phyloP scores from a whole-genome alignment of 2,888 invertebrate species.

The Creontiades dilutus region DNA sequence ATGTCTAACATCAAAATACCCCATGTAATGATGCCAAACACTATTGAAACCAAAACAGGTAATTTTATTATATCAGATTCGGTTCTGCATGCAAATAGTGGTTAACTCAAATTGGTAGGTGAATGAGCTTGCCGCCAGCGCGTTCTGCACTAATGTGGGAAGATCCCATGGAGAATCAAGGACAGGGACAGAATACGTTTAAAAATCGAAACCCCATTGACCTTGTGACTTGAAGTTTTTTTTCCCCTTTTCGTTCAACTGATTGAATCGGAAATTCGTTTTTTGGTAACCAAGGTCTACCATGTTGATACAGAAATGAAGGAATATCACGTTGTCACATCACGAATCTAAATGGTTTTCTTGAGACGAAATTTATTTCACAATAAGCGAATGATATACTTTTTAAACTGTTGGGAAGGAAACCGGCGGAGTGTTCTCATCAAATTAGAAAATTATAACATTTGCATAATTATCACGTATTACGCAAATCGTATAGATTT shows the following conservation, averaged over 20 bases:
- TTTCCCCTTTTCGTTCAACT: not conserved
- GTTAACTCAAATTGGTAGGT: not conserved
- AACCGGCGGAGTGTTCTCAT: not conserved
- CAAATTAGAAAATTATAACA: not conserved
- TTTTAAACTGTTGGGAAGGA: not conserved
- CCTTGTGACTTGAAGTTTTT: not conserved
- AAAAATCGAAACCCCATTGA: not conserved
- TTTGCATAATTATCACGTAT: no score
- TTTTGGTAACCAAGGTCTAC: no score
- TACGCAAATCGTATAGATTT: no score
- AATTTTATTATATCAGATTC: slow-evolving; percentile 44
- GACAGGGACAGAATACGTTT: not conserved
- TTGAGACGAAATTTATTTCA: no score
- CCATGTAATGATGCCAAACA: no score
- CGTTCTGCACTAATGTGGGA: slow-evolving; percentile 57
- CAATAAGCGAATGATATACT: no score
- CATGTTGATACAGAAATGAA: no score
- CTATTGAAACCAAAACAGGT: slow-evolving; percentile 23
- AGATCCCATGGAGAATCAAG: slow-evolving; percentile 52
- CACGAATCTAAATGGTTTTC: no score
- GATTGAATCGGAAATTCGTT: not conserved
- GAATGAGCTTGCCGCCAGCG: slow-evolving; percentile 1
- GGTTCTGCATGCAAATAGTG: not conserved
- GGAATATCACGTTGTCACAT: no score
- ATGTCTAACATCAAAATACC: no score